Conservation (phyloP, 2,113 vertebrate genomes). For the Gambusia affinis region DNA sequence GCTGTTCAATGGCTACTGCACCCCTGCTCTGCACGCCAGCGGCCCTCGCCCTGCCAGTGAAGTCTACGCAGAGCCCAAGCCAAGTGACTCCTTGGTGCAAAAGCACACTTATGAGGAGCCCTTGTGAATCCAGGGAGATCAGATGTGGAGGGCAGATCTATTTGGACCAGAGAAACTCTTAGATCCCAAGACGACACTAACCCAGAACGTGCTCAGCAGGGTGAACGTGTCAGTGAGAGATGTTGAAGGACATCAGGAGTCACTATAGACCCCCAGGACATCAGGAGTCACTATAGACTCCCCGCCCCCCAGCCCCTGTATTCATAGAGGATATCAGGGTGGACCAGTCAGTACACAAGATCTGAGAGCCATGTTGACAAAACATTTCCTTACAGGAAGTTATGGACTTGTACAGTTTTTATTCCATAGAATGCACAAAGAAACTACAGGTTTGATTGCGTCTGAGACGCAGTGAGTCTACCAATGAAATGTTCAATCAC, state of each 20-base stretch:
- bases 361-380: slow-evolving; percentile 27
- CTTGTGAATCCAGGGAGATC: slow-evolving; percentile 57
- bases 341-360: slow-evolving; percentile 11
- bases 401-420: slow-evolving; percentile 3
- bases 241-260: slow-evolving; percentile 21
- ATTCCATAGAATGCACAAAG: slow-evolving; percentile 24
- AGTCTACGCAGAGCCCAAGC: slow-evolving; percentile 64
- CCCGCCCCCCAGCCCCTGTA: not conserved
- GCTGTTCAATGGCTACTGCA: slow-evolving; percentile 75
- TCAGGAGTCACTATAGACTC: slow-evolving; percentile 29
- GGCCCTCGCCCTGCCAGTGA: slow-evolving; percentile 28
- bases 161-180: slow-evolving; percentile 12
- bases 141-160: not conserved
- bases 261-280: slow-evolving; percentile 17
- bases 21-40: slow-evolving; percentile 41
- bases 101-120: slow-evolving; percentile 77
- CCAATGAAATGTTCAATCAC: slow-evolving; percentile 59
- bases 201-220: slow-evolving; percentile 33
- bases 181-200: slow-evolving; percentile 23
- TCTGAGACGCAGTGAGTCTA: slow-evolving; percentile 39
- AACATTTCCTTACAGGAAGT: slow-evolving; percentile 34
- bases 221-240: slow-evolving; percentile 2
- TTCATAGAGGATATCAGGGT: slow-evolving; percentile 4
- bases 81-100: slow-evolving; percentile 40
- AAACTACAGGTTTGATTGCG: slow-evolving; percentile 17